A percentile compares a stretch with the other conserved stretches of the same genome.
Evolutionary conservation across 2,113 vertebrate species (phyloP).

Genomic region (Noctilio leporinus): DNA sequence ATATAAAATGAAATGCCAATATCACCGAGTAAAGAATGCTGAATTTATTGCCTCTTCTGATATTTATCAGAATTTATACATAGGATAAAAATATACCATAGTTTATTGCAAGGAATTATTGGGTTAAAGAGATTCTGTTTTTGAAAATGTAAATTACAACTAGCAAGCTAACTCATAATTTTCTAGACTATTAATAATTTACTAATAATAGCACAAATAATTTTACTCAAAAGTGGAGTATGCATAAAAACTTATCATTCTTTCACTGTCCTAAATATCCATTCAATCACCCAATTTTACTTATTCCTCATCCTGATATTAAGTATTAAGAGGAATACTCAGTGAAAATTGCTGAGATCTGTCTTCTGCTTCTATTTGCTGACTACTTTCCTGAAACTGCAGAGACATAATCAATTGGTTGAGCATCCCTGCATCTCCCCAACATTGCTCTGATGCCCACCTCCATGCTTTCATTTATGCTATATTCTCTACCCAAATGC

Average conservation of each 20-base stretch:
- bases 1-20: constrained; percentile 24
- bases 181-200: not conserved
- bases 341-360: not conserved
- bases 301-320: not conserved
- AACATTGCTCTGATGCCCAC: not conserved
- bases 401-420: too few species aligned
- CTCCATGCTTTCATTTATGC: not conserved
- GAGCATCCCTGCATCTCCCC: not conserved
- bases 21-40: not conserved
- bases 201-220: not conserved
- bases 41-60: not conserved
- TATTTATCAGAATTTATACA: constrained; percentile 31
- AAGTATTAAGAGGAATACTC: not conserved
- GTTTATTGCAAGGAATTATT: not conserved
- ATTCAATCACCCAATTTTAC: not conserved
- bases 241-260: not conserved
- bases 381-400: not conserved
- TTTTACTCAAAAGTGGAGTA: not conserved
- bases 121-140: not conserved
- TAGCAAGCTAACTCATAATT: not conserved
- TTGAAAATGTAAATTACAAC: not conserved
- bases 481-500: not conserved
- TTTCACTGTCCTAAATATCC: not conserved
- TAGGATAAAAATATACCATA: not conserved
- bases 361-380: not conserved